phyloP scores from a whole-genome alignment of 2,888 invertebrate genomes.

The Caenorhabditis plicata region DNA sequence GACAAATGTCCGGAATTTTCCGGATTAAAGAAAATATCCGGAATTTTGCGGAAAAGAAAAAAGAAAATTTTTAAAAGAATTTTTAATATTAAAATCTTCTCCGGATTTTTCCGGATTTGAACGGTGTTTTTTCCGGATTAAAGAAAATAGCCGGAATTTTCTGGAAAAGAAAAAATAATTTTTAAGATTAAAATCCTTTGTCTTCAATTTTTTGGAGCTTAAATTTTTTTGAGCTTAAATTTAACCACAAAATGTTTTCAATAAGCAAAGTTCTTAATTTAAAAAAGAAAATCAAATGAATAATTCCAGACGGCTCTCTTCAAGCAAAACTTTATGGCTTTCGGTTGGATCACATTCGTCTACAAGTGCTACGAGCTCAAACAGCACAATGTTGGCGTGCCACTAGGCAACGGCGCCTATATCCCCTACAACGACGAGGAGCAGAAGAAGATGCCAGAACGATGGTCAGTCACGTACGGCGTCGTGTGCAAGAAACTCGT shows the following conservation, averaged over 20 bases:
- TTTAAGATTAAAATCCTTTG: no score
- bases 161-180: background rate
- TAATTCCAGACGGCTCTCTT: background rate
- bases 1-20: no score
- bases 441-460: background rate
- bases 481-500: background rate
- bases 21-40: no score
- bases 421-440: background rate
- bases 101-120: no score
- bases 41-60: no score
- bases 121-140: background rate
- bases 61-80: background rate
- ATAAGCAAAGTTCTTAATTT: no score
- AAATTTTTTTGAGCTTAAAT: no score
- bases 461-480: background rate
- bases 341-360: background rate
- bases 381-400: background rate
- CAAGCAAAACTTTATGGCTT: background rate
- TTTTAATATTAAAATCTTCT: background rate
- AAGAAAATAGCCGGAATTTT: background rate
- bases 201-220: no score
- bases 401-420: background rate
- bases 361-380: background rate
- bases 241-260: no score
- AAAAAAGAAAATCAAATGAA: no score